Conservation (phyloP, 37 sponge, comb jelly and placozoan genomes). For the Lycopodina hypogea region DNA sequence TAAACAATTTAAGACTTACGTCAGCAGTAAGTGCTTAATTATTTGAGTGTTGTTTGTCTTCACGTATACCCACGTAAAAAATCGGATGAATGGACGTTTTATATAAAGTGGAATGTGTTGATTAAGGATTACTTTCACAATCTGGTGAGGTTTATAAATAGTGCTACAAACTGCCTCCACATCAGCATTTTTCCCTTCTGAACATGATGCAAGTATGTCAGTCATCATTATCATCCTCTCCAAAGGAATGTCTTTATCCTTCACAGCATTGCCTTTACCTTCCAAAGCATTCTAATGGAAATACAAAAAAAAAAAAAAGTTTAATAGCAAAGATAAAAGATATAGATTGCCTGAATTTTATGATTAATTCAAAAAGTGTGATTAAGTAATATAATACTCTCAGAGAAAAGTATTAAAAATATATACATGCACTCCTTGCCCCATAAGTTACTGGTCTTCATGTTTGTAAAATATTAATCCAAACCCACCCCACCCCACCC, state of each 20-base stretch:
- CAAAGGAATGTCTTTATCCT: conserved; percentile 9
- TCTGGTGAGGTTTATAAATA: conserved; percentile 17
- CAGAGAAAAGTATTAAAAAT: too few species aligned
- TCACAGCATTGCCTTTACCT: too few species aligned
- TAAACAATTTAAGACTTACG: too few species aligned
- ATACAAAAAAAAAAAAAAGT: background rate
- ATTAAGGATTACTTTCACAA: conserved; percentile 16
- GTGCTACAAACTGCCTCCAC: conserved; percentile 77
- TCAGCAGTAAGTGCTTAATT: too few species aligned
- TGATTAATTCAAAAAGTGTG: too few species aligned
- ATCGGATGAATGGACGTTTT: conserved; percentile 67
- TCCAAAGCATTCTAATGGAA: background rate
- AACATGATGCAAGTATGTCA: conserved; percentile 73
- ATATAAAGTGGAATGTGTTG: conserved; percentile 19
- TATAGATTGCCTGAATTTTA: too few species aligned
- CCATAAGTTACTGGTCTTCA: too few species aligned
- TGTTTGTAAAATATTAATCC: too few species aligned
- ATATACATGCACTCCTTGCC: too few species aligned
- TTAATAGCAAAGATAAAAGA: too few species aligned
- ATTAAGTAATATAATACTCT: too few species aligned
- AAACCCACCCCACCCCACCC: too few species aligned
- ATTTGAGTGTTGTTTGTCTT: conserved; percentile 34
- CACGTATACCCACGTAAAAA: conserved; percentile 74
- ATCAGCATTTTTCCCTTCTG: conserved; percentile 65
- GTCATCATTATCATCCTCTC: conserved; percentile 40